These are phyloP conservation scores for Saguinus midas DNA, from an alignment of 2,113 vertebrate species.

Conservation along the genomic window DNA sequence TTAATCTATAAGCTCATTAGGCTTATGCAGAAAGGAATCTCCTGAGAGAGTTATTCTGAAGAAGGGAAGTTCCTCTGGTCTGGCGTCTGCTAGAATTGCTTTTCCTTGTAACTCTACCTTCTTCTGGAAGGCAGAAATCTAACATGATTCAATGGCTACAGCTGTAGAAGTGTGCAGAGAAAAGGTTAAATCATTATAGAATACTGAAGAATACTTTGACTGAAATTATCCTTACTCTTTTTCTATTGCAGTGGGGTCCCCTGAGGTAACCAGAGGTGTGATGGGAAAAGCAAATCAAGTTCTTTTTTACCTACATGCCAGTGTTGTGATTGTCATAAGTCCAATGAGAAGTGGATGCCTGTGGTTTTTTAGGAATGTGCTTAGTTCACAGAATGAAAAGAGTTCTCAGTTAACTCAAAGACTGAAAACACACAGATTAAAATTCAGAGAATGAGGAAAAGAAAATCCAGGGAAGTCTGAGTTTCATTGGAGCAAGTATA, in stretches of 20 bases:
- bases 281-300: slow-evolving; percentile 60
- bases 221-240: background rate
- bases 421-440: slow-evolving; percentile 58
- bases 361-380: slow-evolving; percentile 78
- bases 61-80: background rate
- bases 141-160: background rate
- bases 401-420: slow-evolving; percentile 65
- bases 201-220: background rate
- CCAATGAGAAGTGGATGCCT: slow-evolving; percentile 71
- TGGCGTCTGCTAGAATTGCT: background rate
- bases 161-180: background rate
- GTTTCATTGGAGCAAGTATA: slow-evolving; percentile 34
- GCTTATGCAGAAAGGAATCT: background rate
- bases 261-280: slow-evolving; percentile 64
- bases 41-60: background rate
- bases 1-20: slow-evolving; percentile 10
- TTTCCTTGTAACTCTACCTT: background rate
- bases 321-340: slow-evolving; percentile 59
- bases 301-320: slow-evolving; percentile 68
- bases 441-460: slow-evolving; percentile 73
- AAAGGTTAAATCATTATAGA: background rate
- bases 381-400: slow-evolving; percentile 66
- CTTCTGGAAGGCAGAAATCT: background rate
- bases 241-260: slow-evolving; percentile 18
- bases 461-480: slow-evolving; percentile 55